Conservation (phyloP, 2,113 vertebrate species). For the Cynopterus brachyotis region DNA sequence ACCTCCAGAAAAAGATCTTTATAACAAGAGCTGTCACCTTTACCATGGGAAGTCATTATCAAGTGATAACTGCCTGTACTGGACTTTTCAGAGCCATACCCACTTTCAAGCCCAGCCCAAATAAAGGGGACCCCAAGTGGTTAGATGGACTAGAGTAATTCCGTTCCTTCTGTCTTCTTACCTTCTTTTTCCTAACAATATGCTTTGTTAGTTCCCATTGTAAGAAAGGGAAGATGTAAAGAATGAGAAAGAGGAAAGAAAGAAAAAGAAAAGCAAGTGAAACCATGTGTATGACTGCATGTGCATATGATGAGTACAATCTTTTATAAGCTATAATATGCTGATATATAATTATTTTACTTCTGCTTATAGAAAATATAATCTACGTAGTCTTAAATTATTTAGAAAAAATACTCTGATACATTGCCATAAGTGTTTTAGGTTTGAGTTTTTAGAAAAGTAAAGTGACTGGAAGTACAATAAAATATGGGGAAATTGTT, state of each 20-base stretch:
- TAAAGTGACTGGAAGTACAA: neutral
- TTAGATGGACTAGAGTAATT: neutral
- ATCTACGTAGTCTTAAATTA: neutral
- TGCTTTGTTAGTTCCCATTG: neutral
- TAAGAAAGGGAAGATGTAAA: neutral
- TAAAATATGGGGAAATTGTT: slow-evolving; percentile 12
- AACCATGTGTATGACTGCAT: neutral
- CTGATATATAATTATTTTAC: neutral
- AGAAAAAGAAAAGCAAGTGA: neutral
- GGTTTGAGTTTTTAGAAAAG: neutral
- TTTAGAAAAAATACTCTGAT: neutral
- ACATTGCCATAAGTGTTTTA: neutral
- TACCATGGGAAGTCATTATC: neutral
- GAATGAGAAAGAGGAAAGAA: neutral
- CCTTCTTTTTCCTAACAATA: neutral
- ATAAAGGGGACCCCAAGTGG: neutral
- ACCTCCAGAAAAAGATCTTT: neutral
- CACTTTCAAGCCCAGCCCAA: neutral
- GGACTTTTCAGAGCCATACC: neutral
- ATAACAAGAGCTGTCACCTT: neutral
- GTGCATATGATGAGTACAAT: neutral
- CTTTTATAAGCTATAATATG: neutral
- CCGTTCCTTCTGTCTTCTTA: neutral
- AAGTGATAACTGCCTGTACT: neutral
- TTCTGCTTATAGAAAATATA: slow-evolving; percentile 5